Evolutionary conservation across 2,888 invertebrate genomes (phyloP), one percentile per base, ranked within the genome.

Genomic region (Leuctra nigra): DNA sequence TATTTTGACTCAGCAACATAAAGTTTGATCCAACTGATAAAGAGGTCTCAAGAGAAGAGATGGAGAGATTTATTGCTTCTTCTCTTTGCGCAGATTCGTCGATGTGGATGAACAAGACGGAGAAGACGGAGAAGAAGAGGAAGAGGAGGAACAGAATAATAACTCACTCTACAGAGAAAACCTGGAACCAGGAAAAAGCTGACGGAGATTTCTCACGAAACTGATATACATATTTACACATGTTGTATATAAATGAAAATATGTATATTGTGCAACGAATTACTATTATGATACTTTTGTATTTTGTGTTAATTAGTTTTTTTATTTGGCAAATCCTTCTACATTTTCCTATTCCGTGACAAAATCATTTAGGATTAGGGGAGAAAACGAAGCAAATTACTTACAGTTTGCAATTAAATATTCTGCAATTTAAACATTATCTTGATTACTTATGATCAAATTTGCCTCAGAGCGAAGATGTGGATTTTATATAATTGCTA

Each of bases 131-230:
- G 61, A 56, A 6, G 61, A 60, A 7, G 57, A 58, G 9, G 63
- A 64, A 25, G 62, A 63, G 38, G 55, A 63, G 41, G 65, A 65
- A 56, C 63, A 63, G 50, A 66, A 66, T 61, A 66, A 66, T 57
- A 66, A 66, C 54, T 64, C 65, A 13, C 57, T 63, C 24, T 64
- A 60, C 48, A 65, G 65, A 53, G 65, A 65, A 55, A 66, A 66
- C 55, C 56, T 66, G 22, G 63, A 65, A 22, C 11, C 35, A 3
- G 50, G 18, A 18, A 50, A 50, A 23, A 50, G 50, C 16, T 50
- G 35, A 50, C 50, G 9, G 47, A 18, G 18, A 41, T 16, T 41
- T n/a, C n/a, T n/a, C n/a, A n/a, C n/a, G n/a, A n/a, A 36, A 4
- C 36, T 16, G 36, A 41, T 41, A 2, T 41, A 20, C 18, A 41